Evolutionary conservation across 2,113 vertebrate species (phyloP).

Genomic region (Spea bombifrons): DNA sequence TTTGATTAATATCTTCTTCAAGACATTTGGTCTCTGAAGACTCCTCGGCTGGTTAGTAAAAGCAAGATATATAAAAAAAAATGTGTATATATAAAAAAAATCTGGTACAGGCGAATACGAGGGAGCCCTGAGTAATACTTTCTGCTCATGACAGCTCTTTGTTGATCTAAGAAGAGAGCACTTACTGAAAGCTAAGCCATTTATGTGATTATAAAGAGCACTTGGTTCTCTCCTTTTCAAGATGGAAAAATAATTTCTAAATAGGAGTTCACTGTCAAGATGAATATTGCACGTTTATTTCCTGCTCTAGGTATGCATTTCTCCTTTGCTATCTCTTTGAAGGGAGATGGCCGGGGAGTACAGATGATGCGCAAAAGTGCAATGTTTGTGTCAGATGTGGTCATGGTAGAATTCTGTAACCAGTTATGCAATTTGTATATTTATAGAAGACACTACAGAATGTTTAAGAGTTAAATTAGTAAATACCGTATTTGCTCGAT

Average conservation of each 20-base stretch:
- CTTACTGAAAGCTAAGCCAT: constrained; percentile 62
- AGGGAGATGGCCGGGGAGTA: neutral
- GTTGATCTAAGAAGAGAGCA: constrained; percentile 63
- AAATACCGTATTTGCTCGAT: too few relatives aligned
- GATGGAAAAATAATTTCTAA: constrained; percentile 65
- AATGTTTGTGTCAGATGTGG: neutral
- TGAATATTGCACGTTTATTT: constrained; percentile 44
- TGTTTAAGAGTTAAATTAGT: too few relatives aligned
- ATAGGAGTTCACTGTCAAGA: constrained; percentile 60
- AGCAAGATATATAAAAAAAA: neutral
- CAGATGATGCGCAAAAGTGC: neutral
- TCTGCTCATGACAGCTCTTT: constrained; percentile 62
- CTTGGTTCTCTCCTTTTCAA: constrained; percentile 62
- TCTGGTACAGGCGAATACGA: constrained; percentile 33
- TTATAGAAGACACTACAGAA: too few relatives aligned
- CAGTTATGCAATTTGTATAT: too few relatives aligned
- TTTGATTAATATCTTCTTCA: constrained; percentile 45
- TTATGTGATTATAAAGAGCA: constrained; percentile 66
- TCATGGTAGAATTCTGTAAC: neutral
- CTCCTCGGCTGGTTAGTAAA: constrained; percentile 51
- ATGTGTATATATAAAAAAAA: neutral
- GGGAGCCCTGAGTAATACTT: constrained; percentile 49
- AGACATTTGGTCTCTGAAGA: constrained; percentile 51
- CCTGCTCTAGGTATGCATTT: constrained; percentile 1
- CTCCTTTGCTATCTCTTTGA: neutral